These are phyloP conservation scores for Crotophaga sulcirostris DNA, from an alignment of 2,113 vertebrate species.

Conservation along the genomic window DNA sequence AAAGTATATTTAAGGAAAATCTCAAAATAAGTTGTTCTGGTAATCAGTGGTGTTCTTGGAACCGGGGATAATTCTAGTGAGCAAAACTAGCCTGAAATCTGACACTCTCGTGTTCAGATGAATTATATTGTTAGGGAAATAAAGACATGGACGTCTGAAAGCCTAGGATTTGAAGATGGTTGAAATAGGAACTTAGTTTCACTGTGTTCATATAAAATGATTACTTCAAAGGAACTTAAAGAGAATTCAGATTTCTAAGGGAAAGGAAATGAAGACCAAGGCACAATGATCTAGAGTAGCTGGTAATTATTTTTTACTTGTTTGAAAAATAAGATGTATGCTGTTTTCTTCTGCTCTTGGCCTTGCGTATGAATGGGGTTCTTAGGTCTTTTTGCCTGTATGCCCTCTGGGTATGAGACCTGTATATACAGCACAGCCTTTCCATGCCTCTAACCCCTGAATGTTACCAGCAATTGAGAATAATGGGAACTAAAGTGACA, in stretches of 20 bases:
- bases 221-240: neutral
- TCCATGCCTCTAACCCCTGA: accelerated
- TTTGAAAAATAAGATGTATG: neutral
- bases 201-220: neutral
- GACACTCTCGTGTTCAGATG: neutral
- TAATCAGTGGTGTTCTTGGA: neutral
- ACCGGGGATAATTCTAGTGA: neutral
- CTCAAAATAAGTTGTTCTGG: neutral
- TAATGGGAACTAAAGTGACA: neutral
- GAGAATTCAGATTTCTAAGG: neutral
- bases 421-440: too few species aligned
- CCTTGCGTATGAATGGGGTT: neutral
- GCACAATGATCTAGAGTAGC: neutral
- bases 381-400: accelerated
- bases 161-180: neutral
- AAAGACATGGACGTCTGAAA: neutral
- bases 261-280: neutral
- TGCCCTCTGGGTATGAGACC: neutral
- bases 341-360: neutral
- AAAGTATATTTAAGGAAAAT: neutral
- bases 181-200: neutral
- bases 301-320: neutral
- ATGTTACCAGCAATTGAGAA: too few species aligned
- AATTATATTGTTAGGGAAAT: neutral
- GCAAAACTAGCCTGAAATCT: neutral